phyloP scores from a whole-genome alignment of 2,797 vertebrate genomes.

The Arctocebus calabarensis region DNA sequence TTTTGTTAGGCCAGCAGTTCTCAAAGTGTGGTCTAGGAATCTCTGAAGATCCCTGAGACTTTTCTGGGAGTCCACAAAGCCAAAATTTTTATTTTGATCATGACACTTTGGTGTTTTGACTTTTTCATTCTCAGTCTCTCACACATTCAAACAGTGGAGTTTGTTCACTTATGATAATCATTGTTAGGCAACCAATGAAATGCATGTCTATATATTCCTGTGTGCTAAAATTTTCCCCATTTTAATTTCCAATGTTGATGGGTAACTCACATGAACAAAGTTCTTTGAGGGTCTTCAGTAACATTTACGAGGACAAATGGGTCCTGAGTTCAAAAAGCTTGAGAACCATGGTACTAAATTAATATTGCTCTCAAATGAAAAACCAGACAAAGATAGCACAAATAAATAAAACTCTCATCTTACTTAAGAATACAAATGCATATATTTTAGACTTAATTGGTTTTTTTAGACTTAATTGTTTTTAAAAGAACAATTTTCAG shows the following conservation, averaged over 20 bases:
- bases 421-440: constrained; percentile 26
- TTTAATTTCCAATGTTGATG: constrained; percentile 47
- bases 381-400: not conserved
- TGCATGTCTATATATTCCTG: not conserved
- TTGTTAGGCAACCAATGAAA: constrained; percentile 49
- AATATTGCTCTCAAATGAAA: not conserved
- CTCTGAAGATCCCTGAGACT: not conserved
- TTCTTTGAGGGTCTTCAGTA: not conserved
- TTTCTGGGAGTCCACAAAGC: not conserved
- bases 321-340: not conserved
- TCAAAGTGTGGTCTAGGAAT: not conserved
- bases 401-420: not conserved
- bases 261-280: constrained; percentile 31
- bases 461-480: not conserved
- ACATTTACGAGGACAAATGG: constrained; percentile 26
- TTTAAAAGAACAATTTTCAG: constrained; percentile 46
- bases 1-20: constrained; percentile 17
- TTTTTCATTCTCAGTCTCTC: constrained; percentile 20
- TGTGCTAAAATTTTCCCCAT: constrained; percentile 24
- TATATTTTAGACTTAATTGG: constrained; percentile 11
- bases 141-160: not conserved
- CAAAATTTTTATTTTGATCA: constrained; percentile 43
- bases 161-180: not conserved
- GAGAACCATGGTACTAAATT: not conserved
- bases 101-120: not conserved